A percentile compares a stretch with the other conserved stretches of the same genome.
Conservation (phyloP, 2,888 invertebrate species). For the Trissolcus brochymenae region DNA sequence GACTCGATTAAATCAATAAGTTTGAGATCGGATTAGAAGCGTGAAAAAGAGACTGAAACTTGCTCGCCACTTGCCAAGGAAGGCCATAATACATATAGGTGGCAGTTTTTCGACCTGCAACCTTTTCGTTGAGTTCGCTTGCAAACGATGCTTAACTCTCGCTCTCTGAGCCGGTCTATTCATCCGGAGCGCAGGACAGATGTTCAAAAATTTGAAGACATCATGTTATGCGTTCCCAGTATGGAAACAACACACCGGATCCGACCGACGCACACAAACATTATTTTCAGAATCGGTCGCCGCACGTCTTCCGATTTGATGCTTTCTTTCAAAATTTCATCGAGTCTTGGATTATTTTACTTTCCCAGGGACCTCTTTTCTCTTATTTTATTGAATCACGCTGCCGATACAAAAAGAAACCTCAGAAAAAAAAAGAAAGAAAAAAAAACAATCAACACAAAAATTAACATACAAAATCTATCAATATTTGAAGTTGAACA, state of each 20-base stretch:
- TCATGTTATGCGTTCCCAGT: slow-evolving; percentile 34
- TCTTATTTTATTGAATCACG: not conserved
- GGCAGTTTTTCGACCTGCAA: slow-evolving; percentile 48
- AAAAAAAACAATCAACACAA: no score
- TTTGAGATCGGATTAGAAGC: slow-evolving; percentile 11
- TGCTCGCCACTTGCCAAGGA: slow-evolving; percentile 23
- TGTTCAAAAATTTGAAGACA: slow-evolving; percentile 55
- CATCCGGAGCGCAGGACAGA: slow-evolving; percentile 48
- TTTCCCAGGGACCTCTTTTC: slow-evolving; percentile 1
- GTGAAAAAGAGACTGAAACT: slow-evolving; percentile 4
- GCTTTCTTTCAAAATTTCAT: slow-evolving; percentile 9
- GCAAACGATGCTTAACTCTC: slow-evolving; percentile 37
- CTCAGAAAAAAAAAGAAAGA: no score
- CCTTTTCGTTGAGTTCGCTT: slow-evolving; percentile 27
- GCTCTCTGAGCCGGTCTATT: slow-evolving; percentile 27
- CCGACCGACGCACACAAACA: slow-evolving; percentile 15
- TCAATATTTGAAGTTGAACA: no score
- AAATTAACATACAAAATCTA: no score
- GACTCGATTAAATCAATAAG: not conserved
- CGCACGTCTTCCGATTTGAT: not conserved
- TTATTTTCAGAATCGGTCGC: no score
- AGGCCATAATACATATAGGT: slow-evolving; percentile 5
- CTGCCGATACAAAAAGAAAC: no score
- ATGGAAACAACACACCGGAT: slow-evolving; percentile 44
- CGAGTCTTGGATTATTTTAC: not conserved